These are phyloP conservation scores for Eudasyphora cyanicolor DNA, from an alignment of 2,888 invertebrate species.

Conservation along the genomic window DNA sequence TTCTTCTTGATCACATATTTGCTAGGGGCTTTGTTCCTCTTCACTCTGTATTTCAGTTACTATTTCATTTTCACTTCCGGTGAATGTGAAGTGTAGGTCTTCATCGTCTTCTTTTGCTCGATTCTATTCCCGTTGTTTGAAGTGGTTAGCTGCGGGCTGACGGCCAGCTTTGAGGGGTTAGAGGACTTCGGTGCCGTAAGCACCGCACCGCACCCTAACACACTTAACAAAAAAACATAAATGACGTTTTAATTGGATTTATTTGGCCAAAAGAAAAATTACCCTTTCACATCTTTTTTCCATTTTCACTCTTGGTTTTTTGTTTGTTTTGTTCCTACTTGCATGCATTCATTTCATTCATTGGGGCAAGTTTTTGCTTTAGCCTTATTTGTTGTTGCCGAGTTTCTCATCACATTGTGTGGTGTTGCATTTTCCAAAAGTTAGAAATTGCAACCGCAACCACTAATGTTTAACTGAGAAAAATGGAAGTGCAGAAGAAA, in stretches of 20 bases:
- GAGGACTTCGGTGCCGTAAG: slow-evolving; percentile 48
- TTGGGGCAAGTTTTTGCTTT: neutral
- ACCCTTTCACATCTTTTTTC: slow-evolving; percentile 44
- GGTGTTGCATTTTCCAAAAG: slow-evolving; percentile 44
- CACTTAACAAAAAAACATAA: slow-evolving; percentile 62
- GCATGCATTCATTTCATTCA: slow-evolving; percentile 39
- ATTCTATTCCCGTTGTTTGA: neutral
- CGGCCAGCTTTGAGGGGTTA: slow-evolving; percentile 22
- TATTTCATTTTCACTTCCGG: slow-evolving; percentile 7
- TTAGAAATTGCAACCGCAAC: slow-evolving; percentile 45
- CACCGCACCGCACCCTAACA: no score
- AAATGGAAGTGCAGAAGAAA: slow-evolving; percentile 1
- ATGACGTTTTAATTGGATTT: slow-evolving; percentile 69
- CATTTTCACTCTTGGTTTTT: slow-evolving; percentile 19
- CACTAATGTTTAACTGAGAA: slow-evolving; percentile 39
- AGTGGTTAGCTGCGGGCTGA: slow-evolving; percentile 34
- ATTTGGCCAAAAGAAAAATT: slow-evolving; percentile 58
- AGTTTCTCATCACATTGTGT: slow-evolving; percentile 36
- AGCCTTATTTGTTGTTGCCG: neutral
- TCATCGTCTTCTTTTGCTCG: neutral
- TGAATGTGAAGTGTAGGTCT: slow-evolving; percentile 4
- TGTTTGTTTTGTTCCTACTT: slow-evolving; percentile 8
- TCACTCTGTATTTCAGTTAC: slow-evolving; percentile 8
- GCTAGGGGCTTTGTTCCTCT: slow-evolving; percentile 4
- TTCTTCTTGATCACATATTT: no score